Conservation (phyloP, 2,113 vertebrate species). For the Anhinga anhinga region DNA sequence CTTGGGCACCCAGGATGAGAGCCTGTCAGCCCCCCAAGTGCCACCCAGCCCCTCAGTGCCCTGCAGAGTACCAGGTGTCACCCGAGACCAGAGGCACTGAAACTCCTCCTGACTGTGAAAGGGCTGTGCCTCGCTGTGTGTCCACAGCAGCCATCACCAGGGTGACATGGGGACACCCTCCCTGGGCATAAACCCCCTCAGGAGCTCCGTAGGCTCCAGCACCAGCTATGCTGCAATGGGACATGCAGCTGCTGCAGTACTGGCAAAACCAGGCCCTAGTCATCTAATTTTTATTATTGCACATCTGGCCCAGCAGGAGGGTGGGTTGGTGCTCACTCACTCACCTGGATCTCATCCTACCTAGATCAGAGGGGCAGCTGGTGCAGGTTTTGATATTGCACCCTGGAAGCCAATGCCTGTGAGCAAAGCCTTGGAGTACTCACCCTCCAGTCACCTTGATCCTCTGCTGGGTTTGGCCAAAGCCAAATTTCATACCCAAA, state of each 20-base stretch:
- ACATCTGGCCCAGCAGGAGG: neutral
- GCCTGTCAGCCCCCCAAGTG: rapidly evolving
- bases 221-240: too few species aligned
- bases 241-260: neutral
- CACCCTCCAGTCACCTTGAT: neutral
- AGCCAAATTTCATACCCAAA: neutral
- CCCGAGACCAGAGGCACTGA: neutral
- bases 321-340: neutral
- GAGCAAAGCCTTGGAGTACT: neutral
- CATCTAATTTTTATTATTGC: neutral
- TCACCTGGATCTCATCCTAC: neutral
- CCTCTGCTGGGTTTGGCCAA: neutral
- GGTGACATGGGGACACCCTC: neutral
- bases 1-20: neutral
- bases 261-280: neutral
- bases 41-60: neutral
- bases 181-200: neutral
- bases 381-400: neutral
- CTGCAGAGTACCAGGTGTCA: neutral
- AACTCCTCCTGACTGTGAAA: neutral
- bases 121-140: neutral
- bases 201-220: neutral
- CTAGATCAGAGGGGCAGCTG: neutral
- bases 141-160: neutral
- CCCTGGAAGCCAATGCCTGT: neutral